Conservation (phyloP, 2,888 invertebrate species). For the Iselma pallidipennis region DNA sequence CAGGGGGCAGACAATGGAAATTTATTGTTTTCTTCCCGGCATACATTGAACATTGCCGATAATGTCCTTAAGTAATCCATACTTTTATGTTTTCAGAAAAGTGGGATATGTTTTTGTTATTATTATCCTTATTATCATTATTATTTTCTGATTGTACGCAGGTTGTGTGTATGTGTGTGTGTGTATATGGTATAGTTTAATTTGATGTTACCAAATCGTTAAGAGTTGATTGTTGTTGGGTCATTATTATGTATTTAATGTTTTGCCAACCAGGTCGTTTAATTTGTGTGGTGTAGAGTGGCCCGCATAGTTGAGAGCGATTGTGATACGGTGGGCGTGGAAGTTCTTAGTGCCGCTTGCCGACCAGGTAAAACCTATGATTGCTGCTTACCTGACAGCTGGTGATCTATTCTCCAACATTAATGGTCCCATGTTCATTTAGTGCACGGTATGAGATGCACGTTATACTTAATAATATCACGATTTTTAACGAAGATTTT, state of each 20-base stretch:
- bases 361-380: slow-evolving; percentile 45
- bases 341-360: slow-evolving; percentile 47
- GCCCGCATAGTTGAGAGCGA: slow-evolving; percentile 28
- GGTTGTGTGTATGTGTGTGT: not conserved
- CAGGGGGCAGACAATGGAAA: slow-evolving; percentile 29
- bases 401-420: slow-evolving; percentile 49
- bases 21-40: slow-evolving; percentile 23
- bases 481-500: slow-evolving; percentile 22
- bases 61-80: slow-evolving; percentile 13
- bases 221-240: slow-evolving; percentile 27
- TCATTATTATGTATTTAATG: slow-evolving; percentile 30
- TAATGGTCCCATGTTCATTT: slow-evolving; percentile 44
- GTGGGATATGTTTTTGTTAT: not conserved
- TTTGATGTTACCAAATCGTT: slow-evolving; percentile 26
- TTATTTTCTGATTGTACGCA: not conserved
- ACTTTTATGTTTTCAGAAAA: slow-evolving; percentile 8
- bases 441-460: slow-evolving; percentile 33
- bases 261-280: slow-evolving; percentile 29
- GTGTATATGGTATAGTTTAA: slow-evolving; percentile 12
- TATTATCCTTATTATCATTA: not conserved
- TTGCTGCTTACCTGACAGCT: slow-evolving; percentile 48
- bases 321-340: slow-evolving; percentile 46
- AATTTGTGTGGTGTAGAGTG: slow-evolving; percentile 29
- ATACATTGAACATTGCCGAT: slow-evolving; percentile 22
- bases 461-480: slow-evolving; percentile 29